A percentile compares a stretch with the other conserved stretches of the same genome.
phyloP scores from a whole-genome alignment of 2,888 invertebrate species.

The Herminia tarsipennalis region DNA sequence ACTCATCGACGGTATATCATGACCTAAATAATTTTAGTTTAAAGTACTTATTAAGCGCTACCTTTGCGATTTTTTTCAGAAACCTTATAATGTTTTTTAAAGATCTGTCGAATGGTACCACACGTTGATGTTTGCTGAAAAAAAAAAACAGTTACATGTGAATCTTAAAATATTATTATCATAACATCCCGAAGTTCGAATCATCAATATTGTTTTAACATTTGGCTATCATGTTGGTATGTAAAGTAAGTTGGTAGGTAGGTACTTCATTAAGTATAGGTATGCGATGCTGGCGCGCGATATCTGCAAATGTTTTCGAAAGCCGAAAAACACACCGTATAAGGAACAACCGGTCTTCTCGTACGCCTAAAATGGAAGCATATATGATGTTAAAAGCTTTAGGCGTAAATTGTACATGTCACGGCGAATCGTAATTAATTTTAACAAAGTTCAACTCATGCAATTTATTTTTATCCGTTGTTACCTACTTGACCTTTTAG shows the following conservation, averaged over 20 bases:
- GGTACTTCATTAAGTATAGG: constrained; percentile 48
- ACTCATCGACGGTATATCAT: no score
- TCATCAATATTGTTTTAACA: constrained; percentile 37
- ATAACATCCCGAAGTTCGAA: constrained; percentile 11
- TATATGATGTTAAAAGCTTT: constrained; percentile 62
- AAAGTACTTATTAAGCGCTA: no score
- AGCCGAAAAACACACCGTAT: constrained; percentile 71
- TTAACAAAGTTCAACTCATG: constrained; percentile 57
- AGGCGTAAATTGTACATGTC: constrained; percentile 72
- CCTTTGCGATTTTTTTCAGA: no score
- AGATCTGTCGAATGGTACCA: no score
- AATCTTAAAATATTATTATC: no score
- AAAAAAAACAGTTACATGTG: no score
- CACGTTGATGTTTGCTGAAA: no score
- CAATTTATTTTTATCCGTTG: constrained; percentile 49
- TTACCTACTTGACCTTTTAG: constrained; percentile 38
- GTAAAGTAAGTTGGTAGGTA: constrained; percentile 27
- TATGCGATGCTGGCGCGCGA: constrained; percentile 43
- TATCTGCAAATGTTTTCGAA: constrained; percentile 74
- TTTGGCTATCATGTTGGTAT: constrained; percentile 27
- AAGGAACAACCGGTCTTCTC: constrained; percentile 66
- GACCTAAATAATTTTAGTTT: no score
- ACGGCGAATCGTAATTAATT: constrained; percentile 70
- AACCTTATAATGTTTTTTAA: no score
- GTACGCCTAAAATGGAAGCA: constrained; percentile 66